These are phyloP conservation scores for Papilio glaucus DNA, from an alignment of 1,140 invertebrate species.

Conservation along the genomic window DNA sequence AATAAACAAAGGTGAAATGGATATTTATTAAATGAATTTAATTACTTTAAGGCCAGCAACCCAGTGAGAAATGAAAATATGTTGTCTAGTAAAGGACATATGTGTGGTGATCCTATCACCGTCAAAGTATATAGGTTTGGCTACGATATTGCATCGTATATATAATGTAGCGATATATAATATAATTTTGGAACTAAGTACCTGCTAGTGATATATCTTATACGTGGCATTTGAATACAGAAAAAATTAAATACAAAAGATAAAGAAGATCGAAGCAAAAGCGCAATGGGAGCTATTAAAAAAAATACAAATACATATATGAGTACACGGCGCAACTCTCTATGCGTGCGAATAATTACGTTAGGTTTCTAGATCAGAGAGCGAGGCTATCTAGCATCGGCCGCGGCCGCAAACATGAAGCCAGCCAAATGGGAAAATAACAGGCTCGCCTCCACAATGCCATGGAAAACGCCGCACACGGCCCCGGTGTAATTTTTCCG, in stretches of 20 bases:
- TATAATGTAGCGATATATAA: no score
- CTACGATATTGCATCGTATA: no score
- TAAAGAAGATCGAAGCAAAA: conserved; percentile 41
- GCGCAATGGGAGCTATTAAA: conserved; percentile 41
- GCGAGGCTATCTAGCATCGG: conserved; percentile 66
- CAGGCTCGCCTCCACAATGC: conserved; percentile 77
- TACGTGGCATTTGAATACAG: no score
- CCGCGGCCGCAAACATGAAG: conserved; percentile 70
- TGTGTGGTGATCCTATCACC: no score
- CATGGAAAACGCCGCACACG: conserved; percentile 70
- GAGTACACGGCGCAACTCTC: conserved; percentile 44
- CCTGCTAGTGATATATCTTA: no score
- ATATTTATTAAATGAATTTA: not conserved
- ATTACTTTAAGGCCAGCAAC: not conserved
- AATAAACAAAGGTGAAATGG: not conserved
- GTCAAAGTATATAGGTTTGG: no score
- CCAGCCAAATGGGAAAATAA: conserved; percentile 80
- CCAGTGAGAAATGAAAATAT: no score
- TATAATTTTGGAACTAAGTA: no score
- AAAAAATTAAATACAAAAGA: no score
- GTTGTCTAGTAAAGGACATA: no score
- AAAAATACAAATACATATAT: conserved; percentile 40
- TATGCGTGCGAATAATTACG: conserved; percentile 79
- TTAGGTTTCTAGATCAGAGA: conserved; percentile 75
- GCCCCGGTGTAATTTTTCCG: conserved; percentile 66